Evolutionary conservation across 1,140 invertebrate species (phyloP), one percentile per base, ranked within the genome.

Genomic region (Bombus sibiricus): DNA sequence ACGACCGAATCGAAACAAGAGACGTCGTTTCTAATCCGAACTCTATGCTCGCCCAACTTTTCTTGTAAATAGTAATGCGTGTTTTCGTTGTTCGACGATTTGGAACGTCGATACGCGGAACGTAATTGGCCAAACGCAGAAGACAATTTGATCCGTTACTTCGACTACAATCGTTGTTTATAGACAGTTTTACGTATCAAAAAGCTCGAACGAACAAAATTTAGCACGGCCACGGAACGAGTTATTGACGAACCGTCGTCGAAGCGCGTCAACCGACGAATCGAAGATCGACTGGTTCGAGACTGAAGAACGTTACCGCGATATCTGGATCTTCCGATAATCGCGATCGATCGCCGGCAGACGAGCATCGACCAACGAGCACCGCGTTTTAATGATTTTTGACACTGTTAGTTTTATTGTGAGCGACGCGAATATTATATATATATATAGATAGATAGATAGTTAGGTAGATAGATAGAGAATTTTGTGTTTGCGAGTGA

Each of bases 401-500:
- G 15, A 34, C 32, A 66, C 25, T 8, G 41, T 18, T 80, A 80
- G 32, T 43, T 47, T 68, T 79, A 47, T 34, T 2, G 37, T n/a
- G 37, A 28, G 34, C 66, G 34, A 68, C 34, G 66, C 66, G 34
- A 68, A 25, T 18, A 9, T 18, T 34, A 34, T 37, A 37, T 37
- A 34, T 68, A 68, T 64, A 64, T 15, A 66, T 28, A 32, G 3
- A 64, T n/a, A 64, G 1, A 66, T 34, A 68, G 66, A 37, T 68
- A 68, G 18, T 25, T 68, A 68, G 34, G 4, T 37, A 39, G 34
- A 37, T 68, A 68, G 34, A 68, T 68, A 68, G 34, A 37, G 25
- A 41, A 73, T 39, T 73, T 73, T 72, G 69, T 73, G 28, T 73
- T 62, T 73, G 39, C 71, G 39, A 41, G 13, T 73, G 34, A 37